These are phyloP conservation scores for Trachelus tabidus DNA, from an alignment of 2,888 invertebrate species.

Conservation along the genomic window DNA sequence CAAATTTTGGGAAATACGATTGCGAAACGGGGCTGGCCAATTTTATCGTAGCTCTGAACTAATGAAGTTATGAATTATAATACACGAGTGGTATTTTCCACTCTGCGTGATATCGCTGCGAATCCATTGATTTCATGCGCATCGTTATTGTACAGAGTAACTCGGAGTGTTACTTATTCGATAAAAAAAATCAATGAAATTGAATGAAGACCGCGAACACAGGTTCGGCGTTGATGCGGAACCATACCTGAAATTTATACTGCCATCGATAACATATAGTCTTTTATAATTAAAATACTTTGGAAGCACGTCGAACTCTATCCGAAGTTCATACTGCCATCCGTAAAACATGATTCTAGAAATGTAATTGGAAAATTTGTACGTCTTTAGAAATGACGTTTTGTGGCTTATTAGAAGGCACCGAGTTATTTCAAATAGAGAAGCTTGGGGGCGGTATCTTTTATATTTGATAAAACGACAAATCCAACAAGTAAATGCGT, in stretches of 20 bases:
- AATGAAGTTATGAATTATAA: background rate
- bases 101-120: background rate
- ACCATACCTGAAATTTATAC: slow-evolving; percentile 7
- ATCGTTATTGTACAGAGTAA: background rate
- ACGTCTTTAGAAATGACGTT: background rate
- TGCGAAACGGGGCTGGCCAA: background rate
- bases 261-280: slow-evolving; percentile 10
- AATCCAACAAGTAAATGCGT: background rate
- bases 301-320: slow-evolving; percentile 16
- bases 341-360: slow-evolving; percentile 7
- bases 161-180: background rate
- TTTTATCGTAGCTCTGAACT: background rate
- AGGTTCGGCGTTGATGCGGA: background rate
- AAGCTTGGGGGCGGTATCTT: background rate
- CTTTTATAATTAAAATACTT: slow-evolving; percentile 7
- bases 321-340: slow-evolving; percentile 20
- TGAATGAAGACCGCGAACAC: background rate
- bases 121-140: background rate
- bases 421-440: background rate
- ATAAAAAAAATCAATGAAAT: background rate
- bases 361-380: background rate
- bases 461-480: background rate
- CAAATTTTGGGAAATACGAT: background rate
- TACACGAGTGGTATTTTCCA: background rate
- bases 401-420: background rate